Evolutionary conservation across 1,140 invertebrate genomes (phyloP).

Genomic region (Tetramorium simillimum): DNA sequence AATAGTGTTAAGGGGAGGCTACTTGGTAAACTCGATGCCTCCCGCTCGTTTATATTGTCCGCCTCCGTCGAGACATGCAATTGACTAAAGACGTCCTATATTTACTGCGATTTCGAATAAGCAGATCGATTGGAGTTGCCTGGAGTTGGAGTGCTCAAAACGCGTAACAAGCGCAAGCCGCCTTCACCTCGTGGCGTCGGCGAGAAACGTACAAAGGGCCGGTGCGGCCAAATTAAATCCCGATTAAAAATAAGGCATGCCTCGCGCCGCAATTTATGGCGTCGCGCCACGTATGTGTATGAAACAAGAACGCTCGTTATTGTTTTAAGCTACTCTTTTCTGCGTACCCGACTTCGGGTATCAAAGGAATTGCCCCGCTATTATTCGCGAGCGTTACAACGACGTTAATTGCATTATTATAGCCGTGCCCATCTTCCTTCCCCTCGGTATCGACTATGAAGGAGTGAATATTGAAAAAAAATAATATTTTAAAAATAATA

Average conservation of each 20-base stretch:
- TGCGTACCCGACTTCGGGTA: conserved; percentile 22
- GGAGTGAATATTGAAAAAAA: neutral
- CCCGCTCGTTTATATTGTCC: neutral
- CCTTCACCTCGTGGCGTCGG: conserved; percentile 56
- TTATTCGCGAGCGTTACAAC: conserved; percentile 7
- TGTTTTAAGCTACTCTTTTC: conserved; percentile 41
- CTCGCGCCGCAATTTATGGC: conserved; percentile 71
- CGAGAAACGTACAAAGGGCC: conserved; percentile 65
- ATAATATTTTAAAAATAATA: neutral
- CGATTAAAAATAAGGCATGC: conserved; percentile 71
- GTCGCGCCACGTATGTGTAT: conserved; percentile 39
- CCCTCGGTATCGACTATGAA: neutral
- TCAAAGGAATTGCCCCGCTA: conserved; percentile 42
- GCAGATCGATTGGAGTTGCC: neutral
- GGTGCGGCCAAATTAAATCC: conserved; percentile 69
- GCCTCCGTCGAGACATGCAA: neutral
- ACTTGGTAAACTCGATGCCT: neutral
- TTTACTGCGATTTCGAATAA: conserved; percentile 35
- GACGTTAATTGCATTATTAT: conserved; percentile 48
- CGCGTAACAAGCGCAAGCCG: conserved; percentile 16
- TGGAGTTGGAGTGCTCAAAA: conserved; percentile 28
- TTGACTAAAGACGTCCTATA: conserved; percentile 12
- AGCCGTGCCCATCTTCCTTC: neutral
- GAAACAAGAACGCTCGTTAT: conserved; percentile 61
- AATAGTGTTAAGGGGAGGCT: neutral